Base-by-base conservation (phyloP, 2,888 invertebrate species). In the Callosobruchus maculatus region DNA sequence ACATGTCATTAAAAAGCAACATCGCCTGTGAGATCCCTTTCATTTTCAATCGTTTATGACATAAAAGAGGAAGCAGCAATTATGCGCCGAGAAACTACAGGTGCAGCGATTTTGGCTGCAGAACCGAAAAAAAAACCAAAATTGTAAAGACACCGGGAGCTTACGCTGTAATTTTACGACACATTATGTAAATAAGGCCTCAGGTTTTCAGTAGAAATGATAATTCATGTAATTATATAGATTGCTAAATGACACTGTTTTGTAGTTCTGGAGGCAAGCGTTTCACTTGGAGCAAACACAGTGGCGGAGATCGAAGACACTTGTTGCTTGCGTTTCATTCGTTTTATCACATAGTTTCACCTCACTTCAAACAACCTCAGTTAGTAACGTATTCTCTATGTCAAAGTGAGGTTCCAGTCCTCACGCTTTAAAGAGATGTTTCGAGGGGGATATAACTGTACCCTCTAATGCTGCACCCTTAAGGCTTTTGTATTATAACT, bases 101-200 rank as follows among this genome's bases (percentile, higher is more conserved):
- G 74, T 76, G 76, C 76, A 75, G 21, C 49, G 49, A 49, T 49
- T 49, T 49, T 49, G 49, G 49, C 49, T 49, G 49, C 49, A 49
- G 7, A 18, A 49, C 49, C 49, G 13, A 49, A 71, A 71, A 67
- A 67, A n/a, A 31, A 22, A 74, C 49, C 30, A 22, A 75, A 76
- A 76, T 71, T 20, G 20, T 72, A 22, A 30, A 74, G 68, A 66
- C 69, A 49, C 49, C 13, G 5, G 49, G 49, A 13, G 49, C 49
- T 7, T 49, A 49, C 71, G 67, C 72, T 74, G 70, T 75, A 79
- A 79, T 79, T 77, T 78, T 69, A 68, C 73, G 70, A 74, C 74
- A 74, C 72, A 78, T 78, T 79, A 79, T 79, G 79, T 78, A 78
- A 79, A 79, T 79, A 79, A 78, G 75, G 67, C 76, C 49, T 74